Conservation (phyloP, 2,113 vertebrate genomes). For the Pipa parva region DNA sequence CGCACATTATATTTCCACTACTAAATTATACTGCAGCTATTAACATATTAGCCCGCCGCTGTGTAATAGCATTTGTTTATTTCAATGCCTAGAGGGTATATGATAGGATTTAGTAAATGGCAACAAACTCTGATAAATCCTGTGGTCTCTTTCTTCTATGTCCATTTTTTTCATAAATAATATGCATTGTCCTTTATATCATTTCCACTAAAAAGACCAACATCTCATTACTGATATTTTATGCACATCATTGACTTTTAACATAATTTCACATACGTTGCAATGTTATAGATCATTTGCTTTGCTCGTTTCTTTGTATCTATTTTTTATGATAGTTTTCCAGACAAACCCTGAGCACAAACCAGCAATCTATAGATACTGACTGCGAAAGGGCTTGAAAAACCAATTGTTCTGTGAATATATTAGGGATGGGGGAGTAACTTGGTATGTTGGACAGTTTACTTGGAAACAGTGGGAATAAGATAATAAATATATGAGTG, state of each 20-base stretch:
- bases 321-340: slow-evolving; percentile 2
- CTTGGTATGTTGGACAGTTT: too few relatives aligned
- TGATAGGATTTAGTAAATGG: slow-evolving; percentile 11
- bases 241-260: slow-evolving; percentile 62
- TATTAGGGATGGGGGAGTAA: too few relatives aligned
- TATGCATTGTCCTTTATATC: slow-evolving; percentile 23
- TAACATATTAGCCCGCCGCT: slow-evolving; percentile 28
- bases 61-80: slow-evolving; percentile 29
- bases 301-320: not conserved
- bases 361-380: not conserved
- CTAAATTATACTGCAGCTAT: slow-evolving; percentile 11
- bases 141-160: slow-evolving; percentile 13
- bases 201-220: slow-evolving; percentile 36
- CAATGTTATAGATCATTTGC: slow-evolving; percentile 62
- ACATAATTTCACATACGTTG: slow-evolving; percentile 71
- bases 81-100: slow-evolving; percentile 26
- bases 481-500: too few relatives aligned
- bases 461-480: too few relatives aligned
- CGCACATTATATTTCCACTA: slow-evolving; percentile 13
- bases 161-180: slow-evolving; percentile 16
- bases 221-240: slow-evolving; percentile 69
- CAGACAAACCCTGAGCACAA: not conserved
- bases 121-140: slow-evolving; percentile 9
- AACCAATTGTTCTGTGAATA: too few relatives aligned
- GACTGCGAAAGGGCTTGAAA: slow-evolving; percentile 1